Evolutionary conservation across 2,888 invertebrate species (phyloP), one percentile per base, ranked within the genome.

Genomic region (Chymomyza amoena): DNA sequence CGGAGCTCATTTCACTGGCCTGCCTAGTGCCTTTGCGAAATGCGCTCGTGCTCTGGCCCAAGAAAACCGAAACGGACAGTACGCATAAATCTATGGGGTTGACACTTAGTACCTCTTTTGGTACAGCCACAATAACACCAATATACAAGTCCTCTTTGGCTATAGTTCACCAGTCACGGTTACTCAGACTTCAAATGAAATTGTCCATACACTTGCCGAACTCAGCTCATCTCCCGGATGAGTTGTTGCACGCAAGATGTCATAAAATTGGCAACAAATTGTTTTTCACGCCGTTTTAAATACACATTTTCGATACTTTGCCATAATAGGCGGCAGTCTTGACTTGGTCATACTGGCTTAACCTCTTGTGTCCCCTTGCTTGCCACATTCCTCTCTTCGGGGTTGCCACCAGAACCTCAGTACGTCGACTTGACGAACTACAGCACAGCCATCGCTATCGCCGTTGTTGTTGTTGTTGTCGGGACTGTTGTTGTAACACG

Each of bases 261-360:
- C 89, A 89, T 90, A 90, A 90, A 90, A 87, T 88, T 84, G 82
- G 79, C 77, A 90, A 90, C 89, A 90, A 90, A 90, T 89, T 90
- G 89, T 87, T 89, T 81, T 89, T 89, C 89, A 87, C 89, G 89
- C 89, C 87, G 85, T 82, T 89, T 90, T 88, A 86, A 86, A 86
- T 87, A 81, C 82, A 79, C 87, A 84, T 86, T 85, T 83, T 84
- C 86, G 84, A 81, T 86, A 84, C 87, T 87, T 84, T 87, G 80
- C 76, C 77, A 84, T 86, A 86, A 86, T 86, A 88, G 88, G 86
- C 66, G 52, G 51, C 15, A 36, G 18, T 54, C 59, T 54, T 39
- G 39, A 45, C 39, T 45, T 45, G 39, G 39, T 45, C 39, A 45
- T 45, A 45, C 39, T 45, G 10, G 39, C 39, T 45, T 45, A 45